Conservation (phyloP, 2,888 invertebrate species). For the Quadroppia sp. region DNA sequence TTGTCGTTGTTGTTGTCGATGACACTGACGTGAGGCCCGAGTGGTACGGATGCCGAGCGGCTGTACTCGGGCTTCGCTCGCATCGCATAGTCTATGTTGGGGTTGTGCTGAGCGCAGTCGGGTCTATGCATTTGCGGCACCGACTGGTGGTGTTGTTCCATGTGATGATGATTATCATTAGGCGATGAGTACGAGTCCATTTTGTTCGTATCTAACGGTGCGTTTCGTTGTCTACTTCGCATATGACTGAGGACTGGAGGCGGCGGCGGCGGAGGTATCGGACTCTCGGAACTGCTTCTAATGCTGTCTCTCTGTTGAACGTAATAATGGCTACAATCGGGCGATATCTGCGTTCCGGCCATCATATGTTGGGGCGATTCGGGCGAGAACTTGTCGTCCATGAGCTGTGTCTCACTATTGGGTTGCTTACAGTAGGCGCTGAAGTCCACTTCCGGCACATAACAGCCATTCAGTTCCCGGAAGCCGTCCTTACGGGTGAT, state of each 20-base stretch:
- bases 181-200: constrained; percentile 20
- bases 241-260: constrained; percentile 46
- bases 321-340: constrained; percentile 35
- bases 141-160: constrained; percentile 27
- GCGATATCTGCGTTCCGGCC: constrained; percentile 21
- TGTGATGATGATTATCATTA: constrained; percentile 39
- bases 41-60: constrained; percentile 9
- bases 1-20: background rate
- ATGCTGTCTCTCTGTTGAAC: constrained; percentile 39
- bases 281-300: constrained; percentile 44
- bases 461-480: constrained; percentile 45
- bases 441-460: constrained; percentile 46
- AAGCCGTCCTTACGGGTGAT: constrained; percentile 20
- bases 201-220: constrained; percentile 38
- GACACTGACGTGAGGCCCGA: constrained; percentile 28
- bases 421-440: constrained; percentile 45
- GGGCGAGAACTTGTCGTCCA: constrained; percentile 41
- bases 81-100: constrained; percentile 13
- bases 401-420: constrained; percentile 42
- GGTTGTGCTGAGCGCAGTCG: constrained; percentile 37
- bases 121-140: constrained; percentile 28
- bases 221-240: constrained; percentile 31
- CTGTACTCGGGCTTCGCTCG: constrained; percentile 17
- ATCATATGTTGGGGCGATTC: constrained; percentile 40
- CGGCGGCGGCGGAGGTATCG: constrained; percentile 48